These are phyloP conservation scores for Tachypleus tridentatus DNA, from an alignment of 1,140 invertebrate genomes.

Conservation along the genomic window DNA sequence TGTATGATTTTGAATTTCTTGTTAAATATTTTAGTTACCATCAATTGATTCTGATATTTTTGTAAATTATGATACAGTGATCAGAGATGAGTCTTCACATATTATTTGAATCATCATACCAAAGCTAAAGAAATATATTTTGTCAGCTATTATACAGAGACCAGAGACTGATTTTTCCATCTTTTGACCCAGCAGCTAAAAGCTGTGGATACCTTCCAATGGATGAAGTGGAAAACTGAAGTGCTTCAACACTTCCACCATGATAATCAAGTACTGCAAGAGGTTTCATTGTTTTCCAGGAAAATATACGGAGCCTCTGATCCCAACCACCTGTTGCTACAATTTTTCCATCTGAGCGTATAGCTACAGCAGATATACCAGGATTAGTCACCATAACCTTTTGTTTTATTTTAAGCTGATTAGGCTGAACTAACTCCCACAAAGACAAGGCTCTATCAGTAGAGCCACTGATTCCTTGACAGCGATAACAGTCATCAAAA, in stretches of 20 bases:
- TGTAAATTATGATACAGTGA: too few species aligned
- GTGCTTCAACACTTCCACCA: conserved; percentile 14
- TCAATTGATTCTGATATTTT: too few species aligned
- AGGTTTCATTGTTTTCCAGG: conserved; percentile 58
- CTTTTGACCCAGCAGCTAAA: conserved; percentile 19
- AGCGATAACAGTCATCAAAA: too few species aligned
- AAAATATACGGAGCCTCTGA: conserved; percentile 56
- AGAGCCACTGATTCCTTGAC: conserved; percentile 14
- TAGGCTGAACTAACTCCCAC: conserved; percentile 9
- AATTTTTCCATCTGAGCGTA: conserved; percentile 57
- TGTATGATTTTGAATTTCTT: too few species aligned
- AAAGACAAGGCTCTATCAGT: conserved; percentile 7
- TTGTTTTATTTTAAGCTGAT: conserved; percentile 3
- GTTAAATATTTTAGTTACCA: too few species aligned
- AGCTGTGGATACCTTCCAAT: not conserved
- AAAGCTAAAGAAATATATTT: too few species aligned
- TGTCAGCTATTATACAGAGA: conserved; percentile 10
- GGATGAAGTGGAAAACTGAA: conserved; percentile 6
- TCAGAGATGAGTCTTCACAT: too few species aligned
- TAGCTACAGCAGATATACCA: conserved; percentile 53
- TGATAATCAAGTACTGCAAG: conserved; percentile 52
- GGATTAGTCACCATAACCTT: conserved; percentile 39
- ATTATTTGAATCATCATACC: too few species aligned
- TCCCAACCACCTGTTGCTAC: conserved; percentile 65
- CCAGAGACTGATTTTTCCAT: conserved; percentile 20